Conservation (phyloP, 2,888 invertebrate genomes). For the Latrodectus elegans region DNA sequence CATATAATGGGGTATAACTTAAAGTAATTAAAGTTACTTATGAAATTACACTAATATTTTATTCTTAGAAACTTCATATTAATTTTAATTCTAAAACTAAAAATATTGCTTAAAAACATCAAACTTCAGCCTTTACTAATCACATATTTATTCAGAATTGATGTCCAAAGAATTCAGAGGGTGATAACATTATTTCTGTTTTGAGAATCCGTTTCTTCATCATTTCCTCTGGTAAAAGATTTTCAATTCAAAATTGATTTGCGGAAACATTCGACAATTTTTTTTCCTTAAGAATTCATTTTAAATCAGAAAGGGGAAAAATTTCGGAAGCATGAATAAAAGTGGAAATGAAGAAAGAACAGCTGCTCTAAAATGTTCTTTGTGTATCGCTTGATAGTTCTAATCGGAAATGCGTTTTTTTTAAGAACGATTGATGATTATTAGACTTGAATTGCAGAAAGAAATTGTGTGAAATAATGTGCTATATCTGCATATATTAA, state of each 20-base stretch:
- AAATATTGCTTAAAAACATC: too few relatives aligned
- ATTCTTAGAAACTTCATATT: too few relatives aligned
- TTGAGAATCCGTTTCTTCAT: constrained; percentile 23
- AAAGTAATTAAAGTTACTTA: too few relatives aligned
- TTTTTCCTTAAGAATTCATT: constrained; percentile 27
- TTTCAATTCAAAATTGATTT: constrained; percentile 66
- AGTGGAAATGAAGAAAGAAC: constrained; percentile 32
- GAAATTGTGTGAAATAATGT: constrained; percentile 4
- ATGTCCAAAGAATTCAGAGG: constrained; percentile 14
- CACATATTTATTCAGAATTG: not conserved
- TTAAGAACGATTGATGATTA: constrained; percentile 50
- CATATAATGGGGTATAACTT: too few relatives aligned
- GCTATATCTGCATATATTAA: not conserved
- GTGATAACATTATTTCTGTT: constrained; percentile 48
- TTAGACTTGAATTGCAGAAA: constrained; percentile 53
- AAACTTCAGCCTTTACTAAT: too few relatives aligned
- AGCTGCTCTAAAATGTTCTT: constrained; percentile 53
- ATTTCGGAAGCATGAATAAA: not conserved
- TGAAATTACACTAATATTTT: too few relatives aligned
- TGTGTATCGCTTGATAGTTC: constrained; percentile 50
- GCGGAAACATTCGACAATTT: constrained; percentile 59
- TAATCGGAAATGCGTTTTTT: constrained; percentile 45
- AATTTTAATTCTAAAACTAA: too few relatives aligned
- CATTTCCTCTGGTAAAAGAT: constrained; percentile 6
- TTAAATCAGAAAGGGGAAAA: constrained; percentile 18